Conservation (phyloP, 2,113 vertebrate genomes). For the Prochilodus magdalenae region DNA sequence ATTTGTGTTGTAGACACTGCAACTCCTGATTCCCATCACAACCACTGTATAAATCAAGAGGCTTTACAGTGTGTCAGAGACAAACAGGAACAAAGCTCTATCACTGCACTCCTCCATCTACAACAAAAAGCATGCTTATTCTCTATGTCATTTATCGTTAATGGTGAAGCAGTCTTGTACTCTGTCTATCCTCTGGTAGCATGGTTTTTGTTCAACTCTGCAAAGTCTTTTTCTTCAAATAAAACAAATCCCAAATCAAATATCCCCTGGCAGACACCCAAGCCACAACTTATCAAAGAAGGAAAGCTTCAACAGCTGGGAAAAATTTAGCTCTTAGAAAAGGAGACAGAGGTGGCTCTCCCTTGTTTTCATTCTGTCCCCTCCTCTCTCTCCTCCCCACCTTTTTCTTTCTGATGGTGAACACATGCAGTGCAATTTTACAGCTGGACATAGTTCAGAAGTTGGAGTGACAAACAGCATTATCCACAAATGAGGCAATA, state of each 20-base stretch:
- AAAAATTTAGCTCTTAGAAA: not conserved
- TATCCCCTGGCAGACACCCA: not conserved
- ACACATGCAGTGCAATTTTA: conserved; percentile 46
- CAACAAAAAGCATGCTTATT: not conserved
- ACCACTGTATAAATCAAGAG: too few relatives aligned
- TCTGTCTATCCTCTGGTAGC: not conserved
- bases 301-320: not conserved
- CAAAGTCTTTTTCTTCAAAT: conserved; percentile 6
- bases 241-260: conserved; percentile 7
- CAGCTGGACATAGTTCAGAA: conserved; percentile 20
- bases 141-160: not conserved
- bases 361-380: not conserved
- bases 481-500: conserved; percentile 49
- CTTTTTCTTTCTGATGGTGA: conserved; percentile 43
- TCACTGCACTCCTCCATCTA: not conserved
- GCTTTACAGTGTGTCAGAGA: not conserved
- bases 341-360: not conserved
- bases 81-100: not conserved
- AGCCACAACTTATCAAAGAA: not conserved
- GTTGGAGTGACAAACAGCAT: conserved; percentile 23
- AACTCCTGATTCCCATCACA: too few relatives aligned
- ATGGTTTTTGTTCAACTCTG: not conserved
- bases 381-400: not conserved
- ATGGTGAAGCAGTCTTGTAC: not conserved
- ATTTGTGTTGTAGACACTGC: too few relatives aligned